Conservation (phyloP, 1,140 invertebrate species). For the Atta colombica region DNA sequence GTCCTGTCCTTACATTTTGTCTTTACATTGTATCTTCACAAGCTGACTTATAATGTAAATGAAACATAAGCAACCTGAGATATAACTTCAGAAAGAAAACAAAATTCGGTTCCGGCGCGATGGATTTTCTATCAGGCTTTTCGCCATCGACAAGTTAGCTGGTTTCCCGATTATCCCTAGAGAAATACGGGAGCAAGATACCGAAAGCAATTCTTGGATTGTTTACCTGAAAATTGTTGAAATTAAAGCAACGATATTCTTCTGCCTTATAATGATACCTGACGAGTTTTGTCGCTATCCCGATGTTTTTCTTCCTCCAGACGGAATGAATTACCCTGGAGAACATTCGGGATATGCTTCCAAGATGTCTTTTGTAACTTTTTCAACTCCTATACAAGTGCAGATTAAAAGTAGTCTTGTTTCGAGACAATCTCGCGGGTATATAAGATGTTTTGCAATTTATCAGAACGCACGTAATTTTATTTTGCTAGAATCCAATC, state of each 20-base stretch:
- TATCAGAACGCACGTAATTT: not conserved
- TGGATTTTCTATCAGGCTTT: constrained; percentile 29
- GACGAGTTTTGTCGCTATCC: constrained; percentile 27
- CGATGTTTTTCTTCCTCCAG: constrained; percentile 16
- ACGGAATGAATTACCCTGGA: constrained; percentile 36
- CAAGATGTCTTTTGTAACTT: not conserved
- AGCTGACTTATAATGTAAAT: constrained; percentile 11
- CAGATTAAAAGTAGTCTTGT: constrained; percentile 46
- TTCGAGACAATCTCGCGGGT: constrained; percentile 2
- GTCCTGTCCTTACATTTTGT: not conserved
- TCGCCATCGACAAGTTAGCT: not conserved
- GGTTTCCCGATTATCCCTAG: constrained; percentile 62
- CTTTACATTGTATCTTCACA: not conserved
- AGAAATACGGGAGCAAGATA: constrained; percentile 71
- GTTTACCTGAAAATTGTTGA: constrained; percentile 70
- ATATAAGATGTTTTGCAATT: not conserved
- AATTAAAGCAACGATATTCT: constrained; percentile 69
- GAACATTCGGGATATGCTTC: constrained; percentile 46
- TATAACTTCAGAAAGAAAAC: constrained; percentile 25
- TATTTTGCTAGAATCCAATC: not conserved
- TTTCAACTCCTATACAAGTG: constrained; percentile 49
- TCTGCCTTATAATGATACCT: constrained; percentile 2
- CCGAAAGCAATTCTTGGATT: constrained; percentile 72
- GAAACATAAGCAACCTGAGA: constrained; percentile 43
- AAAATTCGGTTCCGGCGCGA: constrained; percentile 44